Conservation (phyloP, 2,888 invertebrate species). For the Parnassius smintheus region DNA sequence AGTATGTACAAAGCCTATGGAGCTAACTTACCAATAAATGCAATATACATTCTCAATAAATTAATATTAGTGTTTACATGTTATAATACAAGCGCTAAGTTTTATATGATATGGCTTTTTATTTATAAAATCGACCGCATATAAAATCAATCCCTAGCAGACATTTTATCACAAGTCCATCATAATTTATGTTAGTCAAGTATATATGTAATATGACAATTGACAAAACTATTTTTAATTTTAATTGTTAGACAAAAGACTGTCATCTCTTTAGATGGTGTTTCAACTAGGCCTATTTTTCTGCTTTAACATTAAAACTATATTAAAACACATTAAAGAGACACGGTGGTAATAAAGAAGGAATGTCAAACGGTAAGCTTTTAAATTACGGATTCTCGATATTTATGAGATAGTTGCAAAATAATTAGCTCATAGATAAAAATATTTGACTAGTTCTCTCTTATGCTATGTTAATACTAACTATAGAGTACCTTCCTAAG, state of each 20-base stretch:
- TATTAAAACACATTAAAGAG: slow-evolving; percentile 17
- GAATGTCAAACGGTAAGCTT: slow-evolving; percentile 34
- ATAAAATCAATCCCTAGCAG: slow-evolving; percentile 60
- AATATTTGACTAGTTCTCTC: slow-evolving; percentile 76
- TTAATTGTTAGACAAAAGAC: slow-evolving; percentile 21
- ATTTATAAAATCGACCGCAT: slow-evolving; percentile 67
- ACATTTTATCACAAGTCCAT: slow-evolving; percentile 55
- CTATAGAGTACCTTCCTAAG: slow-evolving; percentile 59
- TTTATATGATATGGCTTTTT: slow-evolving; percentile 76
- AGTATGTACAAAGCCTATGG: slow-evolving; percentile 80
- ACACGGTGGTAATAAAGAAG: slow-evolving; percentile 37
- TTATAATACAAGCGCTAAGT: slow-evolving; percentile 78
- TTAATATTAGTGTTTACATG: slow-evolving; percentile 76
- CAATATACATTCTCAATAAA: slow-evolving; percentile 79
- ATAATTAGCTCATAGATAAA: slow-evolving; percentile 58
- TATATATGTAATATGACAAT: slow-evolving; percentile 22
- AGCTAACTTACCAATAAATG: slow-evolving; percentile 78
- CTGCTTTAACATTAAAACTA: slow-evolving; percentile 13
- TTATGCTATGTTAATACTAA: slow-evolving; percentile 58
- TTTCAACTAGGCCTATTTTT: slow-evolving; percentile 18
- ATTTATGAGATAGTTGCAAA: slow-evolving; percentile 31
- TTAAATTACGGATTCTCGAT: slow-evolving; percentile 18
- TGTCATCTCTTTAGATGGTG: slow-evolving; percentile 7
- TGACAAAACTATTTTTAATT: slow-evolving; percentile 30
- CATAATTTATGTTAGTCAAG: slow-evolving; percentile 30